Conservation (phyloP, 2,113 vertebrate genomes). For the Jaculus jaculus region DNA sequence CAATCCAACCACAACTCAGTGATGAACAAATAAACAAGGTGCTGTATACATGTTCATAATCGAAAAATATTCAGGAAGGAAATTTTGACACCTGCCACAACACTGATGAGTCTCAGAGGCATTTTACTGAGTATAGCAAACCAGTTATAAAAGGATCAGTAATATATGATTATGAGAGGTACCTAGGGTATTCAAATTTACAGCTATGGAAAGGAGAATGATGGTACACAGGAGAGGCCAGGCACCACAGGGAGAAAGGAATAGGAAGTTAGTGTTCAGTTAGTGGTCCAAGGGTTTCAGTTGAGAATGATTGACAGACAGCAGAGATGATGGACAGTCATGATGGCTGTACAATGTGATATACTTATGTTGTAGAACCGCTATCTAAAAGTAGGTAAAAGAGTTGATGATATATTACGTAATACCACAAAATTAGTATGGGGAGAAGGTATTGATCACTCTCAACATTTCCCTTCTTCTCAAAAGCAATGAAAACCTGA, state of each 20-base stretch:
- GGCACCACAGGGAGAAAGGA: background rate
- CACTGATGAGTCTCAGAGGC: background rate
- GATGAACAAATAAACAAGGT: slow-evolving; percentile 15
- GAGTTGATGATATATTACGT: background rate
- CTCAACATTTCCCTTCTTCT: background rate
- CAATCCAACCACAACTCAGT: background rate
- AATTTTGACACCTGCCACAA: background rate
- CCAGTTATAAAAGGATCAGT: background rate
- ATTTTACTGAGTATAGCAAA: slow-evolving; percentile 30
- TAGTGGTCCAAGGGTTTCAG: background rate
- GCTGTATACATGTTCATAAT: background rate
- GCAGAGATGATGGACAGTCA: background rate
- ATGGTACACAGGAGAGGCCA: background rate
- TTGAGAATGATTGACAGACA: background rate
- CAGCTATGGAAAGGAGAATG: slow-evolving; percentile 32
- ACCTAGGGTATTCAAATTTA: background rate
- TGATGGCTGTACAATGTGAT: background rate
- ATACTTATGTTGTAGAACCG: background rate
- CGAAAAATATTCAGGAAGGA: background rate
- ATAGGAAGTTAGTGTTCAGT: background rate
- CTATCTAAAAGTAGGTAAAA: background rate
- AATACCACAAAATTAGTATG: background rate
- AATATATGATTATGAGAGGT: background rate
- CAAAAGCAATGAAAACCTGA: background rate
- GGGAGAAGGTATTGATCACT: background rate